phyloP scores from a whole-genome alignment of 2,113 vertebrate species.

The Heterotilapia buettikoferi region DNA sequence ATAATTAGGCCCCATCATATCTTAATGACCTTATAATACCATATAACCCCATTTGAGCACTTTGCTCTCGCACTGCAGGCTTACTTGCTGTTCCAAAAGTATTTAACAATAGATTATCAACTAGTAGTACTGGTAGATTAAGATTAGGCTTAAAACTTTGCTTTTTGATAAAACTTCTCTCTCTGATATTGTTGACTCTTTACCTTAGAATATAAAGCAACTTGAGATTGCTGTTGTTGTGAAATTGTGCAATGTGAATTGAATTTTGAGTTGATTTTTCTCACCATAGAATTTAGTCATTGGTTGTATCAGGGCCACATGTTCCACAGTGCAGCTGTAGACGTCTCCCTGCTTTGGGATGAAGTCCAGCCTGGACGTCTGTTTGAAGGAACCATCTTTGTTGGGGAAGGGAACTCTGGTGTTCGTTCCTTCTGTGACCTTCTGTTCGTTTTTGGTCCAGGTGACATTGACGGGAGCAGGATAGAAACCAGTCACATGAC shows the following conservation, averaged over 20 bases:
- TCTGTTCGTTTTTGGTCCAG: slow-evolving; percentile 68
- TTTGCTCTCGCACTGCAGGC: accelerated
- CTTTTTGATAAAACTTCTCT: accelerated
- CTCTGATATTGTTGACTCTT: not conserved
- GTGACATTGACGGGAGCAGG: slow-evolving; percentile 65
- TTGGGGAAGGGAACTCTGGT: slow-evolving; percentile 54
- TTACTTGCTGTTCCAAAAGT: accelerated
- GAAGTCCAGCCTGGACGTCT: slow-evolving; percentile 70
- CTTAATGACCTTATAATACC: not conserved
- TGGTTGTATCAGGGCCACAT: slow-evolving; percentile 11
- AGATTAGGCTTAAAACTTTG: accelerated
- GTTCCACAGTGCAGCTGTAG: slow-evolving; percentile 70
- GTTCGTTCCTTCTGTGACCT: slow-evolving; percentile 28
- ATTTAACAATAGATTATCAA: accelerated
- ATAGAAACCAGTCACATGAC: slow-evolving; percentile 64
- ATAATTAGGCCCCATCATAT: not conserved
- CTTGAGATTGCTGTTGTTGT: not conserved
- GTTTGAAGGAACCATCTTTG: slow-evolving; percentile 56
- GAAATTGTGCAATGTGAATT: accelerated
- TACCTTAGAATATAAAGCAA: not conserved
- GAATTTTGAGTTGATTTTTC: not conserved
- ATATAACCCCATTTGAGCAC: not conserved
- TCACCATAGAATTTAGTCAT: slow-evolving; percentile 65
- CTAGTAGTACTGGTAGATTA: accelerated
- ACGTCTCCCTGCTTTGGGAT: slow-evolving; percentile 63